Evolutionary conservation across 2,797 vertebrate genomes (phyloP), one percentile per base, ranked within the genome.

Genomic region (Gadopsis bispinosus): DNA sequence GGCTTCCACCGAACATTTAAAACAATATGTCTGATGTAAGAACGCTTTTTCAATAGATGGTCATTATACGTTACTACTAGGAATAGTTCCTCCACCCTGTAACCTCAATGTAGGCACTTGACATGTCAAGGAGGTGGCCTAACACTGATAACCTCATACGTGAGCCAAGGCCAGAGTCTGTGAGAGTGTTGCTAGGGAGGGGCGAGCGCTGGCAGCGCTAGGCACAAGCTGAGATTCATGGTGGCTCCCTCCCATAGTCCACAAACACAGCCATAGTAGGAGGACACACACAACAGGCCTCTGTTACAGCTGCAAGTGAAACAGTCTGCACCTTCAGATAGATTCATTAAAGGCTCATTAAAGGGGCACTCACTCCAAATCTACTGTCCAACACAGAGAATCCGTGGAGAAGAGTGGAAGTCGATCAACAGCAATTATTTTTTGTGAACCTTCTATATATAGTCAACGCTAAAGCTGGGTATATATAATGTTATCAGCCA

Each of bases 171-270:
- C 5, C 0, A 19, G 14, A 0, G 51, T 29, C 47, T 35, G 73
- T 62, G 63, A 31, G 69, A 58, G 69, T 51, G 70, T 70, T 54
- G 48, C 8, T 75, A 56, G 47, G 70, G 77, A 53, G 50, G 48
- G 66, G 58, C 3, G 11, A 70, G 29, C 69, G 83, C 73, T 33
- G 67, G 73, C 78, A 83, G 87, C 64, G 65, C 89, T 75, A 83
- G 91, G 87, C 89, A 91, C 89, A 67, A 33, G 39, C 6, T 78
- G 80, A 86, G 33, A 90, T 77, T 83, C 65, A 47, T 64, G 64
- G 50, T 43, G 14, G 33, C 45, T 31, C 53, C 51, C 29, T 78
- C 76, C 39, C 31, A 20, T 66, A 56, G 55, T 41, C 64, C 77
- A 67, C 87, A 81, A 67, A 84, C 70, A 77, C 1, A 63, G 12